Evolutionary conservation across 1,140 invertebrate species (phyloP).

Genomic region (Goniozus legneri): DNA sequence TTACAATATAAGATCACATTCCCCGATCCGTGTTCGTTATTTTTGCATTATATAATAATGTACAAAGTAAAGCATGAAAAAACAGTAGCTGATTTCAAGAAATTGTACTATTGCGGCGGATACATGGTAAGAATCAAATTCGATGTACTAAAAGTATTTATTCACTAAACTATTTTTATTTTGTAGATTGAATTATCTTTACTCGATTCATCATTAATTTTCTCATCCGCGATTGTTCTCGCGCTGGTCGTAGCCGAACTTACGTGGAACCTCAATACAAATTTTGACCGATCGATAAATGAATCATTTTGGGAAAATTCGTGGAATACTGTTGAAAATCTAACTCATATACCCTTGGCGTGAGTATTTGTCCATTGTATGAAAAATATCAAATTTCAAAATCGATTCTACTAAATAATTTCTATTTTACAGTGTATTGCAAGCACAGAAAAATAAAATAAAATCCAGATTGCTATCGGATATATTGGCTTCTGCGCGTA

Average conservation of each 20-base stretch:
- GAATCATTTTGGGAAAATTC: no score
- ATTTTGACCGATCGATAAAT: no score
- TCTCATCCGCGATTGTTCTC: slow-evolving; percentile 9
- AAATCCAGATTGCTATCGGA: no score
- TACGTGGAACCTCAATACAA: no score
- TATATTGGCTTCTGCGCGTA: no score
- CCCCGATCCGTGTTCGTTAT: slow-evolving; percentile 25
- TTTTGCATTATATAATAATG: slow-evolving; percentile 15
- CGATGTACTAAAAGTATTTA: neutral
- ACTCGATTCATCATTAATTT: slow-evolving; percentile 18
- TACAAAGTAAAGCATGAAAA: neutral
- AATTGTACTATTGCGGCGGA: slow-evolving; percentile 22
- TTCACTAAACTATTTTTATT: neutral
- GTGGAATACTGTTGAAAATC: no score
- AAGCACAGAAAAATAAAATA: no score
- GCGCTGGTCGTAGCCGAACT: slow-evolving; percentile 14
- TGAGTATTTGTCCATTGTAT: no score
- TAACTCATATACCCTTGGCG: no score
- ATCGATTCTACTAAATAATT: no score
- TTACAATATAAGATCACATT: slow-evolving; percentile 30
- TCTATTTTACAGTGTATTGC: no score
- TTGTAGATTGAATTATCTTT: slow-evolving; percentile 33
- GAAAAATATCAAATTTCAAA: no score
- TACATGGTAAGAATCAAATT: slow-evolving; percentile 21
- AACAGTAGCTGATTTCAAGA: neutral